Percentiles rank a stretch among this genome's conserved stretches.
These are phyloP conservation scores for Barypeithes pellucidus DNA, from an alignment of 2,888 invertebrate species.

Conservation along the genomic window DNA sequence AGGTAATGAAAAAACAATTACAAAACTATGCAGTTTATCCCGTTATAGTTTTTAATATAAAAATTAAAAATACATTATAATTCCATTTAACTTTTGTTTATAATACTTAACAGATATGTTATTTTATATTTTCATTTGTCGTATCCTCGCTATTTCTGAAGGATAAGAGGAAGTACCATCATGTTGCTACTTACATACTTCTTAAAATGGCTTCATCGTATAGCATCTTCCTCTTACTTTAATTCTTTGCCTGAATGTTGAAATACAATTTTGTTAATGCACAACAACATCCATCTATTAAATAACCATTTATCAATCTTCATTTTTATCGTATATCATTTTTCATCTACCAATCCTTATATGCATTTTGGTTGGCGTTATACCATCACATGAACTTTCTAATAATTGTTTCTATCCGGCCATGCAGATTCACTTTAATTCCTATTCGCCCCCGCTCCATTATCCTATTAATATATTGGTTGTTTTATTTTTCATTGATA, in stretches of 20 bases:
- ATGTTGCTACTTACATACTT: no score
- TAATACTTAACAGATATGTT: no score
- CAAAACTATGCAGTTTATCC: background rate
- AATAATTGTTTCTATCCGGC: conserved; percentile 57
- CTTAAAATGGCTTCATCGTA: no score
- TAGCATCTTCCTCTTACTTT: no score
- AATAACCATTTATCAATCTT: no score
- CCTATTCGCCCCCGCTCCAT: conserved; percentile 55
- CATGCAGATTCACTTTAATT: conserved; percentile 44
- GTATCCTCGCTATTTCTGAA: no score
- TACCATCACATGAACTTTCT: conserved; percentile 58
- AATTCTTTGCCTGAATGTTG: no score
- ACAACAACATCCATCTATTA: no score
- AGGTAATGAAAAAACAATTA: background rate
- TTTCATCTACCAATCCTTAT: conserved; percentile 56
- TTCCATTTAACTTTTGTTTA: background rate
- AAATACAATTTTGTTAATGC: no score
- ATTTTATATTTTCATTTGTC: no score
- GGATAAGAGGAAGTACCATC: no score
- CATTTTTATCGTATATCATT: no score
- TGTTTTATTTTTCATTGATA: conserved; percentile 58
- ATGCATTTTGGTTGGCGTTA: conserved; percentile 54
- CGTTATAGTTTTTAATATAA: background rate
- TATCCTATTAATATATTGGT: conserved; percentile 56
- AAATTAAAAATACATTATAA: background rate